Evolutionary conservation across 2,797 vertebrate species (phyloP).

Genomic region (Petrocephalus sullivani): DNA sequence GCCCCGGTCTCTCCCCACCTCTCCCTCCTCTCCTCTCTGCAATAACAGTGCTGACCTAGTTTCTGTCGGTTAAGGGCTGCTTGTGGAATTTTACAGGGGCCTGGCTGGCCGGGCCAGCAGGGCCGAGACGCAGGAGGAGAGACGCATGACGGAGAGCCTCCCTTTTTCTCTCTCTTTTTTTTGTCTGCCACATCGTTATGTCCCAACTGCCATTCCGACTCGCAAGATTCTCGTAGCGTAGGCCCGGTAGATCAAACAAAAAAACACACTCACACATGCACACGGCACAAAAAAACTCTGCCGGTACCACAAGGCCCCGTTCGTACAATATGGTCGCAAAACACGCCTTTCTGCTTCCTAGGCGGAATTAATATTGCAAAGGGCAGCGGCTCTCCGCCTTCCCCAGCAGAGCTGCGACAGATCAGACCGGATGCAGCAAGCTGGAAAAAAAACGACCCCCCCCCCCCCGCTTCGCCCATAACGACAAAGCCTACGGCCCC

Average conservation of each 20-base stretch:
- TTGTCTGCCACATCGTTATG: conserved; percentile 59
- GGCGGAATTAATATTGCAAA: conserved; percentile 53
- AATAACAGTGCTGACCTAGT: conserved; percentile 84
- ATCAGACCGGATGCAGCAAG: conserved; percentile 51
- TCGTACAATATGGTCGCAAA: conserved; percentile 1
- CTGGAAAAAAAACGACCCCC: conserved; percentile 49
- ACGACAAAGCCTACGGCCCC: conserved; percentile 52
- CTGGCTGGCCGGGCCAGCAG: conserved; percentile 67
- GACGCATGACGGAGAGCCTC: conserved; percentile 68
- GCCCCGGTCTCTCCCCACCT: conserved; percentile 40
- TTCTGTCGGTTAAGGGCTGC: conserved; percentile 78
- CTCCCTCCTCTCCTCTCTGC: conserved; percentile 70
- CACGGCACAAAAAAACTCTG: not conserved
- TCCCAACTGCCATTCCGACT: conserved; percentile 31
- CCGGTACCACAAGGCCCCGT: not conserved
- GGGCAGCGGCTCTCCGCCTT: conserved; percentile 46
- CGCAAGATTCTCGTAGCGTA: not conserved
- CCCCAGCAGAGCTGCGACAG: conserved; percentile 50
- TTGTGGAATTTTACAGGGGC: conserved; percentile 84
- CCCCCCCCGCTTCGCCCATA: conserved; percentile 40
- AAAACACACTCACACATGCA: not conserved
- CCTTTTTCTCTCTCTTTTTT: conserved; percentile 32
- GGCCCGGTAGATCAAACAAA: not conserved
- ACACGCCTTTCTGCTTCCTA: conserved; percentile 24
- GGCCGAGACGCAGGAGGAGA: conserved; percentile 68